A percentile compares a stretch with the other conserved stretches of the same genome.
Conservation (phyloP, 1,140 invertebrate species). For the Arion vulgaris region DNA sequence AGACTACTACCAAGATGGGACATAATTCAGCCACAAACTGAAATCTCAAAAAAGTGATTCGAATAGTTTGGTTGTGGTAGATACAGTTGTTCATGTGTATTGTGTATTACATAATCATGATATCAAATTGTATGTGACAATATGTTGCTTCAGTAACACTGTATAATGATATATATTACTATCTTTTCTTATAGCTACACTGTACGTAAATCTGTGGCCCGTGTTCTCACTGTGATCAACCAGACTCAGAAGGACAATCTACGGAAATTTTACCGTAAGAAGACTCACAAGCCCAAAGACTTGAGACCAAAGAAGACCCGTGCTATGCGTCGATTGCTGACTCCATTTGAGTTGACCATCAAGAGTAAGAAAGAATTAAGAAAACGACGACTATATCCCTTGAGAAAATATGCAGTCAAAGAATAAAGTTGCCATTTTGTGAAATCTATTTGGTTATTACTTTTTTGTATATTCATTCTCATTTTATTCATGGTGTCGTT, state of each 20-base stretch:
- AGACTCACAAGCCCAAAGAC: slow-evolving; percentile 97
- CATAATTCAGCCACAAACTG: too few relatives aligned
- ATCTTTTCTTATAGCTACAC: slow-evolving; percentile 85
- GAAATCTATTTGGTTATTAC: too few relatives aligned
- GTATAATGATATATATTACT: background rate
- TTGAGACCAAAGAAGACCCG: slow-evolving; percentile 96
- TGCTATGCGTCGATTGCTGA: slow-evolving; percentile 87
- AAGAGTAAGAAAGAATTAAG: slow-evolving; percentile 92
- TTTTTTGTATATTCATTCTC: too few relatives aligned
- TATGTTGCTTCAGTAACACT: too few relatives aligned
- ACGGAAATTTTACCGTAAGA: slow-evolving; percentile 92
- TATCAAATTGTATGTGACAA: too few relatives aligned
- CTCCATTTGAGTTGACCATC: slow-evolving; percentile 85
- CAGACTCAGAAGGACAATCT: slow-evolving; percentile 99
- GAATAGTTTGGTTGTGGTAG: too few relatives aligned
- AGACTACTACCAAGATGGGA: too few relatives aligned
- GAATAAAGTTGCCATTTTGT: slow-evolving; percentile 82
- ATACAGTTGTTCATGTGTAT: too few relatives aligned
- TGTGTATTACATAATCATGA: too few relatives aligned
- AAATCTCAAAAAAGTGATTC: too few relatives aligned
- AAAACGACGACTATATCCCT: slow-evolving; percentile 87
- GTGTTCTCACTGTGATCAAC: slow-evolving; percentile 98
- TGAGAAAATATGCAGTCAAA: slow-evolving; percentile 95
- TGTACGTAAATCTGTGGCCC: slow-evolving; percentile 96
- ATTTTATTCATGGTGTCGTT: too few relatives aligned